Conservation (phyloP, 1,140 invertebrate genomes). For the Steinernema feltiae region DNA sequence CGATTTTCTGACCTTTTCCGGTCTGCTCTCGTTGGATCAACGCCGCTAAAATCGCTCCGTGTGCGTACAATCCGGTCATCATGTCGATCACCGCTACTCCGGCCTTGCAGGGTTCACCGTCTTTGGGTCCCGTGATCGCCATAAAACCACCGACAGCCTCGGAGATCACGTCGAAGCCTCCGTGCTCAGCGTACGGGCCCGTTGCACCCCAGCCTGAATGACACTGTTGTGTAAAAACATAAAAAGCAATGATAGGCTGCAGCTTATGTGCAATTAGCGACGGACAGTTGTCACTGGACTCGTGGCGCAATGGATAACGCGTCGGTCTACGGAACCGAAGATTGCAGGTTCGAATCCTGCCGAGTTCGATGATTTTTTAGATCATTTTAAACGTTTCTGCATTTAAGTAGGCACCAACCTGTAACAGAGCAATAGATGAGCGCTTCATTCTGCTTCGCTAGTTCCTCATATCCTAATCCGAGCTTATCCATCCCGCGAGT, state of each 20-base stretch:
- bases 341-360: too few species aligned
- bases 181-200: constrained; percentile 76
- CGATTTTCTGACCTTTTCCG: constrained; percentile 80
- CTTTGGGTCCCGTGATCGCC: constrained; percentile 75
- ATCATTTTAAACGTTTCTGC: too few species aligned
- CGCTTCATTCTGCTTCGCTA: constrained; percentile 69
- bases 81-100: constrained; percentile 88
- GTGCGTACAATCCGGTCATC: constrained; percentile 83
- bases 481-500: constrained; percentile 77
- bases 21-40: constrained; percentile 72
- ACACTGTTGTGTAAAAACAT: constrained; percentile 15
- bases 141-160: constrained; percentile 82
- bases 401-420: too few species aligned
- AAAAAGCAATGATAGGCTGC: too few species aligned
- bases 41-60: constrained; percentile 88
- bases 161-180: constrained; percentile 91
- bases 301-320: too few species aligned
- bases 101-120: constrained; percentile 79
- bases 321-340: too few species aligned
- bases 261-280: too few species aligned
- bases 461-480: constrained; percentile 72
- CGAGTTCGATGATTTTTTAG: too few species aligned
- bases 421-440: constrained; percentile 90
- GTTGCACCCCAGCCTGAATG: constrained; percentile 71
- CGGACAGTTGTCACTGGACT: background rate